These are phyloP conservation scores for Hapalemur alaotrensis DNA, from an alignment of 2,797 vertebrate species.

Conservation along the genomic window DNA sequence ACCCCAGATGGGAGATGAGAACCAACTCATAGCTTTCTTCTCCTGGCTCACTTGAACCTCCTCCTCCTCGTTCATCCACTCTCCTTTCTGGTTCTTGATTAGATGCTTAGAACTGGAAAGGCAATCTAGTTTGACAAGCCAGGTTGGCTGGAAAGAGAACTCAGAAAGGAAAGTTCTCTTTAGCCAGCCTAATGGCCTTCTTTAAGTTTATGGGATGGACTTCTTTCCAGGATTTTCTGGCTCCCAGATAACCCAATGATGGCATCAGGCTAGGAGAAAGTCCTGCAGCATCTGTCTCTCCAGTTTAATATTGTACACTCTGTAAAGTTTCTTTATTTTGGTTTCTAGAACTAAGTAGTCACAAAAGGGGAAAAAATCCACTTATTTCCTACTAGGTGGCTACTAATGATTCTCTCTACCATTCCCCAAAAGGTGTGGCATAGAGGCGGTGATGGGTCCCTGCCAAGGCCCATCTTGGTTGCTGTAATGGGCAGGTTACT, in stretches of 20 bases:
- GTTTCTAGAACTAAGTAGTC: conserved; percentile 29
- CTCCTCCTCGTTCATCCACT: not conserved
- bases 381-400: not conserved
- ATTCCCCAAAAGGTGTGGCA: conserved; percentile 8
- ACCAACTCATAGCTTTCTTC: conserved; percentile 38
- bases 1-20: conserved; percentile 32
- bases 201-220: conserved; percentile 23
- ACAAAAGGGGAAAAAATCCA: not conserved
- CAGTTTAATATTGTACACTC: not conserved
- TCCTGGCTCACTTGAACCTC: conserved; percentile 34
- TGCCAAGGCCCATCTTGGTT: not conserved
- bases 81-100: conserved; percentile 27
- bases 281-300: not conserved
- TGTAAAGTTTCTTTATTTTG: conserved; percentile 14
- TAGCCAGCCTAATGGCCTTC: conserved; percentile 28
- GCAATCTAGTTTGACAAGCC: conserved; percentile 25
- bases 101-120: conserved; percentile 42
- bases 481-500: conserved; percentile 21
- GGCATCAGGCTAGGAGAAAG: not conserved
- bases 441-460: not conserved
- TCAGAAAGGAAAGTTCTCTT: conserved; percentile 26
- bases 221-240: conserved; percentile 36
- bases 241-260: not conserved
- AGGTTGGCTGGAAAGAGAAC: conserved; percentile 10
- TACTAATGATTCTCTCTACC: not conserved